These are phyloP conservation scores for Lampropteryx suffumata DNA, from an alignment of 2,888 invertebrate species.

Conservation along the genomic window DNA sequence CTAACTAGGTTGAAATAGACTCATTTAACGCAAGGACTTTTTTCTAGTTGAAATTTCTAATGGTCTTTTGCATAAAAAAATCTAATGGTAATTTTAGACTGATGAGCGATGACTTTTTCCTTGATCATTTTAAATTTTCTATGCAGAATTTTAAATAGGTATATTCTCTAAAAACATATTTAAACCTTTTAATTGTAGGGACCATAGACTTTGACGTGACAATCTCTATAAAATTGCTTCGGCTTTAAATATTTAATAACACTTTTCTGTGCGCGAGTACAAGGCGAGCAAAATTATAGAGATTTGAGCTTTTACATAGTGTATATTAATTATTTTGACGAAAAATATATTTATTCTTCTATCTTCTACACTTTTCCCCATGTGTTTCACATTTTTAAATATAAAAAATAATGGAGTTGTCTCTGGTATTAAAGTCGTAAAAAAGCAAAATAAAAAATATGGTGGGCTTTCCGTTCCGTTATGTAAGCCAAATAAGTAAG, in stretches of 20 bases:
- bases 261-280: conserved; percentile 19
- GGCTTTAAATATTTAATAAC: conserved; percentile 24
- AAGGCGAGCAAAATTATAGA: conserved; percentile 50
- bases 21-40: conserved; percentile 22
- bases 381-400: conserved; percentile 36
- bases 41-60: conserved; percentile 46
- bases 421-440: conserved; percentile 50
- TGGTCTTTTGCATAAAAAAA: conserved; percentile 35
- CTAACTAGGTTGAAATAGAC: conserved; percentile 5
- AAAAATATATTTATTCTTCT: conserved; percentile 43
- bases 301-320: conserved; percentile 58
- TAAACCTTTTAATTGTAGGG: conserved; percentile 66
- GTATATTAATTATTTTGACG: conserved; percentile 46
- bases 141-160: conserved; percentile 49
- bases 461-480: conserved; percentile 48
- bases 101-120: conserved; percentile 43
- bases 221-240: conserved; percentile 57
- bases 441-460: conserved; percentile 27
- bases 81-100: conserved; percentile 49
- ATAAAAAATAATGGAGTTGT: conserved; percentile 27
- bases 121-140: conserved; percentile 48
- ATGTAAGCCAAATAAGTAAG: conserved; percentile 73
- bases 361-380: conserved; percentile 39
- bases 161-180: conserved; percentile 52
- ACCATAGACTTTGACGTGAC: conserved; percentile 67